These are phyloP conservation scores for Thyatira batis DNA, from an alignment of 2,888 invertebrate genomes.

Conservation along the genomic window DNA sequence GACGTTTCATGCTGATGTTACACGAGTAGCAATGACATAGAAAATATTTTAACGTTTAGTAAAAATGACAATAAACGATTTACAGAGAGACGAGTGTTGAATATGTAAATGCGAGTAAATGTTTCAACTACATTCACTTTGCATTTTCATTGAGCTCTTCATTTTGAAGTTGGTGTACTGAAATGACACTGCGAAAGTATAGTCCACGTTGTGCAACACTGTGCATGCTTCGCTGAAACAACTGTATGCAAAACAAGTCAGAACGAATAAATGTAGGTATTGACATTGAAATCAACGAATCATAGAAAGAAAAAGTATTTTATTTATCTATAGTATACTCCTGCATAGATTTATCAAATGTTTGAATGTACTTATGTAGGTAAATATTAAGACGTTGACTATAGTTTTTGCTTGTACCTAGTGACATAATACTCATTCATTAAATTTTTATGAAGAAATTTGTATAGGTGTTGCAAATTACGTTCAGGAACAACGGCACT, in stretches of 20 bases:
- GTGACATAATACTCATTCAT: no score
- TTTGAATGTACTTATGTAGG: no score
- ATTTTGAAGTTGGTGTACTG: constrained; percentile 27
- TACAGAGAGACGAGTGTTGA: constrained; percentile 28
- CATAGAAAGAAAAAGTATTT: no score
- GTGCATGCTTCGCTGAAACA: neutral
- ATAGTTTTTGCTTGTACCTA: no score
- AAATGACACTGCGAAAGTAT: constrained; percentile 4
- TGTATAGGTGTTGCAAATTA: constrained; percentile 13
- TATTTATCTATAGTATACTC: no score
- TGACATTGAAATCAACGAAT: neutral
- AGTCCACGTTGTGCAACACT: neutral
- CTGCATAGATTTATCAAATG: no score
- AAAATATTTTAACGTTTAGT: constrained; percentile 12
- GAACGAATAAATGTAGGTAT: neutral
- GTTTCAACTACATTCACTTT: constrained; percentile 51
- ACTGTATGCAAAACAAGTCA: neutral
- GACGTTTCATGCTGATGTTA: no score
- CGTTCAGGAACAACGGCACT: constrained; percentile 21
- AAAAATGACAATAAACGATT: constrained; percentile 29
- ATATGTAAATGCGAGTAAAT: constrained; percentile 50
- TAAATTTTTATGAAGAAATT: neutral
- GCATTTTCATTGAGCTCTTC: constrained; percentile 49
- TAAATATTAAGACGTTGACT: no score
- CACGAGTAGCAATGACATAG: neutral